Conservation (phyloP, 2,888 invertebrate genomes). For the Campaea margaritaria region DNA sequence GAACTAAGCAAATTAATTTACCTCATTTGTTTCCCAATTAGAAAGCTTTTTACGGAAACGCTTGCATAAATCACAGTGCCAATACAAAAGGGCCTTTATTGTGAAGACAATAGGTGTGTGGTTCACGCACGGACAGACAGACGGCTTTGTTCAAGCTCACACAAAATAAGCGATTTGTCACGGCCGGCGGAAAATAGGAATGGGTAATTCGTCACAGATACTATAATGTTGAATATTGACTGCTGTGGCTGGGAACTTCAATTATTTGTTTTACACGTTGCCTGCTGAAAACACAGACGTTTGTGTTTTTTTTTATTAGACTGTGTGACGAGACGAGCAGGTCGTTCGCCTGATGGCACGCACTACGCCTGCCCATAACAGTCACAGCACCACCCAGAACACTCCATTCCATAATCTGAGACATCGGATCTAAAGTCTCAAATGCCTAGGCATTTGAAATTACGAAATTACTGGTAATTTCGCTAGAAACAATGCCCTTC, state of each 20-base stretch:
- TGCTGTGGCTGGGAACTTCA: conserved; percentile 11
- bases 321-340: too few species aligned
- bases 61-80: conserved; percentile 37
- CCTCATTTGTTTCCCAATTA: conserved; percentile 44
- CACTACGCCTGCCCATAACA: too few species aligned
- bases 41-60: conserved; percentile 39
- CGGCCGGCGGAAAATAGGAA: conserved; percentile 60
- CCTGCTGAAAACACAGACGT: too few species aligned
- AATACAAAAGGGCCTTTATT: conserved; percentile 38
- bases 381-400: too few species aligned
- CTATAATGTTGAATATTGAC: conserved; percentile 34
- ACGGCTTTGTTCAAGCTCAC: conserved; percentile 40
- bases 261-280: neutral
- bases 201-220: conserved; percentile 62
- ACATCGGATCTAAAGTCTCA: too few species aligned
- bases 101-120: conserved; percentile 34
- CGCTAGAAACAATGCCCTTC: too few species aligned
- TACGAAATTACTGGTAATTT: too few species aligned
- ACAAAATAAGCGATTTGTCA: conserved; percentile 58
- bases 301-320: too few species aligned
- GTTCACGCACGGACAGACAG: conserved; percentile 34
- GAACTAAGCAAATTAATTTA: conserved; percentile 43
- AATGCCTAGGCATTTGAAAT: too few species aligned
- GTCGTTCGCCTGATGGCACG: too few species aligned
- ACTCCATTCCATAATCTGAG: too few species aligned